Conservation (phyloP, 2,113 vertebrate species). For the Plotosus lineatus region DNA sequence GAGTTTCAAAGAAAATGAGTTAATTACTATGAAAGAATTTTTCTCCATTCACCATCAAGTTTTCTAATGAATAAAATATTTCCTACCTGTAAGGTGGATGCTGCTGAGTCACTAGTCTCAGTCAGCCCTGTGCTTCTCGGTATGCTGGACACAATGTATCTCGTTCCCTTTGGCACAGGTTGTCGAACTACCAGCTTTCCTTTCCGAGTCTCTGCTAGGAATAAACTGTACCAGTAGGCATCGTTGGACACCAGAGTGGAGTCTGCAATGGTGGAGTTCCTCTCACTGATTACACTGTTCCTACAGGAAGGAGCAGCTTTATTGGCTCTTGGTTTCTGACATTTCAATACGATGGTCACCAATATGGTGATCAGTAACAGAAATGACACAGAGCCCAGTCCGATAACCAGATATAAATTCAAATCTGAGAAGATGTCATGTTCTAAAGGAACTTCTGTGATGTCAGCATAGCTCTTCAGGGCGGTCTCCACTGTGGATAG, state of each 20-base stretch:
- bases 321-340: constrained; percentile 58
- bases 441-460: constrained; percentile 74
- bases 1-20: too few species aligned
- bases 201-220: constrained; percentile 41
- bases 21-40: too few species aligned
- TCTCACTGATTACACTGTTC: constrained; percentile 64
- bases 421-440: constrained; percentile 66
- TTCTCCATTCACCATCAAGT: too few species aligned
- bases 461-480: constrained; percentile 62
- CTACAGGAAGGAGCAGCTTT: constrained; percentile 51
- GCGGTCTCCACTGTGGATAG: constrained; percentile 67
- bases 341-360: constrained; percentile 62
- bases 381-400: constrained; percentile 60
- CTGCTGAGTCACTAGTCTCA: constrained; percentile 57
- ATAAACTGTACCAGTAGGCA: constrained; percentile 45
- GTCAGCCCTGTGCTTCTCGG: constrained; percentile 57
- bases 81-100: constrained; percentile 41
- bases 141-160: constrained; percentile 58
- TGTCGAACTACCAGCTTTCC: constrained; percentile 60
- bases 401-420: constrained; percentile 69
- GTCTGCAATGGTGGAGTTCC: constrained; percentile 64
- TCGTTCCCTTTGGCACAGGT: constrained; percentile 51
- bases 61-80: too few species aligned
- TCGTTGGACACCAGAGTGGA: constrained; percentile 61
- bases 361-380: constrained; percentile 57